phyloP scores from a whole-genome alignment of 2,888 invertebrate genomes.

The Diachrysia chrysitis region DNA sequence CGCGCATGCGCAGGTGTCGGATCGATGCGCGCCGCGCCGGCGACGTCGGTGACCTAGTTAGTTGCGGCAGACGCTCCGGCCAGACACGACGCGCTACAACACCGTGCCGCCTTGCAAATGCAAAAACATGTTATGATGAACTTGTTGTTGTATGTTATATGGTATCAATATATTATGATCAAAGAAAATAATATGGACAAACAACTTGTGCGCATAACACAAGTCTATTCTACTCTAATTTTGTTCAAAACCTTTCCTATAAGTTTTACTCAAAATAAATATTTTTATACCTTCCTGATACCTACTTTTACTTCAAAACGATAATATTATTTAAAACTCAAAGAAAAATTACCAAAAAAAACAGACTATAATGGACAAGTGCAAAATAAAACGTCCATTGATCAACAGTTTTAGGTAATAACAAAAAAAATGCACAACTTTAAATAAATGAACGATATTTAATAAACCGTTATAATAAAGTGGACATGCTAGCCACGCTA shows the following conservation, averaged over 20 bases:
- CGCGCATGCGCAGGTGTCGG: conserved; percentile 79
- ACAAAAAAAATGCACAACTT: not conserved
- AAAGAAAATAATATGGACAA: too few species aligned
- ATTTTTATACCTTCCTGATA: too few species aligned
- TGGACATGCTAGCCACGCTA: conserved; percentile 18
- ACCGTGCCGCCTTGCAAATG: conserved; percentile 21
- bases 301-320: too few species aligned
- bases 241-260: too few species aligned
- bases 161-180: too few species aligned
- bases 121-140: not conserved
- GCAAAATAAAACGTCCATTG: not conserved
- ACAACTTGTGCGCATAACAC: too few species aligned
- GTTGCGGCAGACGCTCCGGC: conserved; percentile 68
- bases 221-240: too few species aligned
- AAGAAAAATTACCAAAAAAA: not conserved
- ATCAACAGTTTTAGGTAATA: not conserved
- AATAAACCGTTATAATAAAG: conserved; percentile 25
- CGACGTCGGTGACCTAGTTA: conserved; percentile 83
- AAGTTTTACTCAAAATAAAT: too few species aligned
- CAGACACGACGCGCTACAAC: conserved; percentile 27
- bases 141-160: too few species aligned
- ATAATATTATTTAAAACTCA: too few species aligned
- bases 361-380: not conserved
- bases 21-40: conserved; percentile 83
- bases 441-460: conserved; percentile 11